These are phyloP conservation scores for Nysson spinosus DNA, from an alignment of 2,888 invertebrate species.

Conservation along the genomic window DNA sequence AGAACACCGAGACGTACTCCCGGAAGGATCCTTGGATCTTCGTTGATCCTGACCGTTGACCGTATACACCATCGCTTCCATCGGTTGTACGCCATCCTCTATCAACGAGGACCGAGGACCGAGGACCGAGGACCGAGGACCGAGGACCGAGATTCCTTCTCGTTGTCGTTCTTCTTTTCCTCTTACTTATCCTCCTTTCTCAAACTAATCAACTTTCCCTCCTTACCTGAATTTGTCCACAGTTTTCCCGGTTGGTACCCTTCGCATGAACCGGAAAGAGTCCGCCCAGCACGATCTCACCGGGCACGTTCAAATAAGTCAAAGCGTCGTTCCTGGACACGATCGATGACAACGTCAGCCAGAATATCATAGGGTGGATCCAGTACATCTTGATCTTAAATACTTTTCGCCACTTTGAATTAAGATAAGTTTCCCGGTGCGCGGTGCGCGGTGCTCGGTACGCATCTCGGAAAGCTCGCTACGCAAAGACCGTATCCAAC, in stretches of 20 bases:
- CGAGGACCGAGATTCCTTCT: too few relatives aligned
- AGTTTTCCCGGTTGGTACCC: slow-evolving; percentile 63
- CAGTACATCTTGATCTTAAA: too few relatives aligned
- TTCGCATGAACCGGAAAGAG: slow-evolving; percentile 79
- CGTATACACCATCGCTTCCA: slow-evolving; percentile 80
- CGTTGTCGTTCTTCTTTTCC: too few relatives aligned
- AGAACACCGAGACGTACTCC: slow-evolving; percentile 78
- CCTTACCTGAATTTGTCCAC: slow-evolving; percentile 72
- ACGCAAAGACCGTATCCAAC: too few relatives aligned
- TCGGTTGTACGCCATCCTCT: slow-evolving; percentile 79
- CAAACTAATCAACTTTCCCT: too few relatives aligned
- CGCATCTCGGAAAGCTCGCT: too few relatives aligned
- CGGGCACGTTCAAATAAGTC: slow-evolving; percentile 67
- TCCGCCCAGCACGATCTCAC: slow-evolving; percentile 78
- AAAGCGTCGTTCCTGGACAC: slow-evolving; percentile 15
- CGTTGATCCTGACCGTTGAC: slow-evolving; percentile 78
- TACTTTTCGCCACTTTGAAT: too few relatives aligned
- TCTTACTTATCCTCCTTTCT: too few relatives aligned
- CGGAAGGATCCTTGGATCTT: slow-evolving; percentile 75
- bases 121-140: too few relatives aligned
- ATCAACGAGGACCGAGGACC: slow-evolving; percentile 40
- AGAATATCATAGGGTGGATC: too few relatives aligned
- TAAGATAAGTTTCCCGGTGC: too few relatives aligned
- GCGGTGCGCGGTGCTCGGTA: too few relatives aligned
- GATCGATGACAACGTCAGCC: neutral